Evolutionary conservation across 1,140 invertebrate species (phyloP), one percentile per base, ranked within the genome.

Genomic region (Planococcus citri): DNA sequence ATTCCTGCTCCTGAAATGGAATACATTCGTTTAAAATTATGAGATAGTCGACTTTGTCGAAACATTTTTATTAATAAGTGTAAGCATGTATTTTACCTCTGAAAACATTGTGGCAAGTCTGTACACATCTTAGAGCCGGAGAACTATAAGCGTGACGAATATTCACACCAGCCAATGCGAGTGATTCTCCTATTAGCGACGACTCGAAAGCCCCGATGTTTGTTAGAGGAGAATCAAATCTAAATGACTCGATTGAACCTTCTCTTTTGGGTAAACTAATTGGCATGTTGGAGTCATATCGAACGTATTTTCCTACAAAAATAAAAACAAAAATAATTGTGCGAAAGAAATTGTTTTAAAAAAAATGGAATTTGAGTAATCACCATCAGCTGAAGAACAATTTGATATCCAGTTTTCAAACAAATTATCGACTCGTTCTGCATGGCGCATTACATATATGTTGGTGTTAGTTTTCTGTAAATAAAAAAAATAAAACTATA

Each of bases 211-310:
- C 78, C 1, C 89, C 89, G 21, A 97, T 82, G 51, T 89, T 88
- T 8, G 94, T 97, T 69, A 97, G 79, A 29, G 94, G 94, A 33
- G 87, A 87, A 78, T 97, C 94, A 73, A 88, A 86, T 68, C 84
- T 80, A 79, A 88, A 94, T 29, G 87, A 85, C 68, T 85, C 80
- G 14, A 85, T 83, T 41, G 82, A 81, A 64, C 81, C 81, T 68
- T 80, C 82, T 51, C 85, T 75, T 17, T 76, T 76, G 0, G 88
- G 86, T 73, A 95, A 78, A 58, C 79, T 81, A 68, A 84, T 82
- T 4, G 94, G 94, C 87, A 96, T 90, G 75, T 97, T 97, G 21
- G 96, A 79, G 77, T 97, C 93, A 75, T 88, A 88, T 14, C 88
- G 82, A 14, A 86, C 78, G 74, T 95, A 95, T 24, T 77, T 76